Percentiles rank a stretch among this genome's conserved stretches.
Conservation (phyloP, 2,888 invertebrate species). For the Chironomus riparius region DNA sequence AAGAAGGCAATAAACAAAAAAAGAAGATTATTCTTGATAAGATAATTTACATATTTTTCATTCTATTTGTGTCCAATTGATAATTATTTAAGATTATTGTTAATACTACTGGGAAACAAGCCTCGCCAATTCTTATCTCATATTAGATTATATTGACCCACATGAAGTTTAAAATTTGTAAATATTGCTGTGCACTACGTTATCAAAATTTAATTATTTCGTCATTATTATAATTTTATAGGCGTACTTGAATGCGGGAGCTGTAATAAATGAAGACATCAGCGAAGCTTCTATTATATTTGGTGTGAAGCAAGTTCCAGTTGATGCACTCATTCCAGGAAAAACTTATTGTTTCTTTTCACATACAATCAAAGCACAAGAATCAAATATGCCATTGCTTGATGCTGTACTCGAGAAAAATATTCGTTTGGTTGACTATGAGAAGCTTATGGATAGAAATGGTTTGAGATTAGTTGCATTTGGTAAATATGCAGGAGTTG, state of each 20-base stretch:
- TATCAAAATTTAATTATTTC: too few species aligned
- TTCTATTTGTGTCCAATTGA: too few species aligned
- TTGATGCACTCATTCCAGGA: constrained; percentile 84
- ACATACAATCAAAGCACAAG: constrained; percentile 98
- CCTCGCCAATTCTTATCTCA: too few species aligned
- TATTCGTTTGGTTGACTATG: constrained; percentile 94
- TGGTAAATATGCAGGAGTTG: constrained; percentile 96
- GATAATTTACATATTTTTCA: too few species aligned
- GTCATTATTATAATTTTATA: too few species aligned
- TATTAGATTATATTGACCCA: too few species aligned
- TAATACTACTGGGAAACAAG: too few species aligned
- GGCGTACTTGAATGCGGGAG: constrained; percentile 37
- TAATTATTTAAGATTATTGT: too few species aligned
- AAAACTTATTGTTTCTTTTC: constrained; percentile 99
- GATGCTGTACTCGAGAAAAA: constrained; percentile 95
- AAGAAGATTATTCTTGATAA: too few species aligned
- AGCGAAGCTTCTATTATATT: constrained; percentile 93
- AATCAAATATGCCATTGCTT: constrained; percentile 92
- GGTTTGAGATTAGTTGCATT: constrained; percentile 95
- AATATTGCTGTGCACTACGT: too few species aligned
- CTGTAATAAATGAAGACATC: constrained; percentile 90
- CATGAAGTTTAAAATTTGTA: too few species aligned
- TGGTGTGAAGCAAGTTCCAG: constrained; percentile 92
- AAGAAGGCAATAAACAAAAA: too few species aligned
- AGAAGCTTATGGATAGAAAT: constrained; percentile 81